Evolutionary conservation across 2,888 invertebrate species (phyloP), one percentile per base, ranked within the genome.

Genomic region (Trichacis sp.): DNA sequence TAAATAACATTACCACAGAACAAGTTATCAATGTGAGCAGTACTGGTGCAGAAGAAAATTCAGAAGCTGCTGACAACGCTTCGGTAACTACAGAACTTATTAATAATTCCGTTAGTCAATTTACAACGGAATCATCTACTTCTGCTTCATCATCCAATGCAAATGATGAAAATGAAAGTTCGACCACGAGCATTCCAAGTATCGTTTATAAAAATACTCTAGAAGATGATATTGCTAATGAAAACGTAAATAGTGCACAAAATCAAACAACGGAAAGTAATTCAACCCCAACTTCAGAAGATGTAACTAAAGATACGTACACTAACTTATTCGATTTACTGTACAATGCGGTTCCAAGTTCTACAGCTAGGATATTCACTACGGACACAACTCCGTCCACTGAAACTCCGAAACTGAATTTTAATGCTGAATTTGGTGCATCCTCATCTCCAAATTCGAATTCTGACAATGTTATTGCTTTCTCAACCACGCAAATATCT

Each of bases 371-470:
- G 9, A 33, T 33, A 33, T 46, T 14, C 24, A 29, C 60, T n/a
- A 48, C 15, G 30, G 48, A 33, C 12, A 2, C 53, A 11, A 64
- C 54, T 24, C 14, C 20, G 18, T 15, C 50, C 11, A 46, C 30
- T 11, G 43, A 20, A 19, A 19, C 51, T 12, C 9, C 52, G 11
- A 40, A 14, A 45, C 33, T 40, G 15, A 36, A 43, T 8, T 29
- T 19, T 11, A 12, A 36, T 36, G 18, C 51, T 3, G 40, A 53
- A 1, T 49, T 17, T 51, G 12, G 45, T 14, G 33, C 46, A 11
- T 46, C 47, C 15, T 20, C 46, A 8, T n/a, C 48, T 19, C 38
- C 53, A 24, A 56, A 5, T 50, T 5, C 36, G 18, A 40, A n/a
- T n/a, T n/a, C n/a, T n/a, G n/a, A n/a, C n/a, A n/a, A n/a, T n/a